Evolutionary conservation across 2,113 vertebrate genomes (phyloP), one percentile per base, ranked within the genome.

Genomic region (Pipra filicauda): DNA sequence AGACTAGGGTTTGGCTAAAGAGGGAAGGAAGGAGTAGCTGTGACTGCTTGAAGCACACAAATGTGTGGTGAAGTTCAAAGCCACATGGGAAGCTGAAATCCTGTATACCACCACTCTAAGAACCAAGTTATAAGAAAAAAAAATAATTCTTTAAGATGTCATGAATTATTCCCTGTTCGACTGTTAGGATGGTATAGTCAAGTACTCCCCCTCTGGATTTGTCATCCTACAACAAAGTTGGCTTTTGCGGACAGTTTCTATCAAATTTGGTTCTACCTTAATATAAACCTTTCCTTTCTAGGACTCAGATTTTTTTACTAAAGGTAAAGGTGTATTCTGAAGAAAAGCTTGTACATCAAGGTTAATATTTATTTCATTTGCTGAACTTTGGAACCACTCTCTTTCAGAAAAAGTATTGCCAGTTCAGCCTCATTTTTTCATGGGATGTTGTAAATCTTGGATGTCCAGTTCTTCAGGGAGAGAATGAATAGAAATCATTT

Each of bases 61-160:
- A 23, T 3, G 8, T 43, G 23, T 65, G 35, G 31, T 51, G 37
- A 81, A 70, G 8, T 54, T 12, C 35, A 80, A 39, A 31, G 28
- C 11, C 27, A n/a, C 51, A 66, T 26, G 48, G 30, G 23, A 77
- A 66, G 17, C 22, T 74, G 43, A 74, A 73, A 81, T 87, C 15
- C 12, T 27, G 14, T 52, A 51, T 3, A n/a, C 2, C 6, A 46
- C 51, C 26, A 30, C 22, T 21, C 14, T 13, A 80, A 59, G 18
- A 83, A 66, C 33, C 11, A 65, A 51, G 76, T 21, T 44, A 3
- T 6, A 7, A 24, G 31, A 69, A 14, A 23, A 58, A 35, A 20
- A 3, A 44, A 20, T 1, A 11, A 15, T 30, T 51, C 1, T 46
- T 11, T 57, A 57, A 43, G 4, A 52, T 0, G 0, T 19, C 12